Base-by-base conservation (phyloP, 2,797 vertebrate species). In the Takifugu rubripes region DNA sequence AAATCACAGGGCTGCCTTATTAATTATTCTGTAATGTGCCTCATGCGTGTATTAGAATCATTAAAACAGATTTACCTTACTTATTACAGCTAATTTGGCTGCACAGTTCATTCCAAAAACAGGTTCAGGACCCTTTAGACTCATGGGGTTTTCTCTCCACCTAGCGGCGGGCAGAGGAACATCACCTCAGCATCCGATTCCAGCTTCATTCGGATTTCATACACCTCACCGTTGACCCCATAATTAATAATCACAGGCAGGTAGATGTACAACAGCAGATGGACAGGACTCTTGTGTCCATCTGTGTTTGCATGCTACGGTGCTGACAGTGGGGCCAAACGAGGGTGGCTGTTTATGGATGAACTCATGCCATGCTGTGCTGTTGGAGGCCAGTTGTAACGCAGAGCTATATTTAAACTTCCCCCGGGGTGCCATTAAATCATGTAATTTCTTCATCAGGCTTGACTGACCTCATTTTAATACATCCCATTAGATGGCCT, bases 341-440 rank as follows among this genome's bases (percentile, higher is more conserved):
- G 25, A 58, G 25, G 42, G 66, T 69, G 54, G 72, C 70, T 87
- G 79, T 79, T 83, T 83, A 74, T 81, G 78, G 83, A 75, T 83
- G 73, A 84, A 82, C 75, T 80, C 65, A 29, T 84, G 85, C 69
- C 72, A 76, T 64, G 78, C 81, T 83, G 79, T 75, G 68, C 77
- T 50, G 70, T 84, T 65, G 67, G 75, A 82, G 75, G 75, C 75
- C 72, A 74, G 71, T 75, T 77, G 65, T 81, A 84, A 82, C 69
- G 70, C 83, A 64, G 76, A 66, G 84, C 89, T 91, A 91, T 91
- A 90, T 91, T 89, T 90, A 89, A 89, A 88, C 84, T 66, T 75
- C 77, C 87, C 90, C 87, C 66, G 68, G 78, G 87, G 90, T 82
- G 83, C 85, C 86, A 89, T 91, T 91, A 91, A 91, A 89, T 92